phyloP scores from a whole-genome alignment of 2,113 vertebrate genomes.

The Tor tambroides region DNA sequence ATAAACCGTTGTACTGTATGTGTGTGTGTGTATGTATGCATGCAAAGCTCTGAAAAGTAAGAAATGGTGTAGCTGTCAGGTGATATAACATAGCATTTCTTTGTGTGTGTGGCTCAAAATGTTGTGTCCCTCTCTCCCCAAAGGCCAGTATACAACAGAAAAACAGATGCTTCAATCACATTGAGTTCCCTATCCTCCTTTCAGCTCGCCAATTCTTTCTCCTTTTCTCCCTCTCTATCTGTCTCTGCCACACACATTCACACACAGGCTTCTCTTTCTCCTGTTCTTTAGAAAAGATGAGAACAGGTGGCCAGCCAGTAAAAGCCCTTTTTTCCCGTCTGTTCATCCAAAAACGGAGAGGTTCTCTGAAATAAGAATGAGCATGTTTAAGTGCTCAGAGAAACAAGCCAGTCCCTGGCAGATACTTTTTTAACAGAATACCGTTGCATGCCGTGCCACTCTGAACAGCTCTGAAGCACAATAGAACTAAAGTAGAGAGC shows the following conservation, averaged over 20 bases:
- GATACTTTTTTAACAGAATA: slow-evolving; percentile 16
- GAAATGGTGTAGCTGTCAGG: background rate
- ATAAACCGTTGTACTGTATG: background rate
- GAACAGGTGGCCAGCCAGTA: slow-evolving; percentile 37
- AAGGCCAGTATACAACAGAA: background rate
- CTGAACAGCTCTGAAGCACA: slow-evolving; percentile 13
- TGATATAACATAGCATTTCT: background rate
- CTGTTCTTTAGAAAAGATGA: slow-evolving; percentile 20
- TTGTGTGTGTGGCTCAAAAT: background rate
- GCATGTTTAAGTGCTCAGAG: slow-evolving; percentile 11
- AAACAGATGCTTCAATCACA: slow-evolving; percentile 4
- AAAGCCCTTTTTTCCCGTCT: background rate
- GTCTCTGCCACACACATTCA: slow-evolving; percentile 10
- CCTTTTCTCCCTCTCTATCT: slow-evolving; percentile 5
- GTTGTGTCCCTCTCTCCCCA: background rate
- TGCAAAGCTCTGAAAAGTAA: background rate
- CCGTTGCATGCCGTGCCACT: background rate
- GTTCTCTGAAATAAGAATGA: slow-evolving; percentile 22
- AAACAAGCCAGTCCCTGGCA: slow-evolving; percentile 1
- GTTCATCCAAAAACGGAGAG: slow-evolving; percentile 12
- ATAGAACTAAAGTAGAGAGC: background rate
- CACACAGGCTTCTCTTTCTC: background rate
- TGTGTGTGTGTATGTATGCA: background rate
- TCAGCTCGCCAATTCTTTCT: slow-evolving; percentile 4
- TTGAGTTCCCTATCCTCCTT: background rate